Percentiles rank a stretch among this genome's conserved stretches.
Evolutionary conservation across 2,113 vertebrate genomes (phyloP).

Genomic region (Struthio camelus): DNA sequence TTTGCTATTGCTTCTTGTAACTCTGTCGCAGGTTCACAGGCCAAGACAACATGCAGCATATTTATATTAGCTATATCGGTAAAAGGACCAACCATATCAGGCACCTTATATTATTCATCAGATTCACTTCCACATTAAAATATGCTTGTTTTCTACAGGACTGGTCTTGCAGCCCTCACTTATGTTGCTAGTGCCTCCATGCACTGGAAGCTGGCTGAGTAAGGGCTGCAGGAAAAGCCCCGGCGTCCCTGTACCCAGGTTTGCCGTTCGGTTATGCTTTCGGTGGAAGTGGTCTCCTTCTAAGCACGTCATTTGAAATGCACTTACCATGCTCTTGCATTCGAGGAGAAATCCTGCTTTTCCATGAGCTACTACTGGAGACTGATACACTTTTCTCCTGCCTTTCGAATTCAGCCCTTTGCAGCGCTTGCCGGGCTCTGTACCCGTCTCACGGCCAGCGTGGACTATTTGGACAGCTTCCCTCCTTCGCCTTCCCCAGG

Average conservation of each 20-base stretch:
- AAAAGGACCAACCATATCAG: constrained; percentile 41
- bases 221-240: neutral
- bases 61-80: neutral
- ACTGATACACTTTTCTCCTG: neutral
- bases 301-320: neutral
- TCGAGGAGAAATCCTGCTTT: neutral
- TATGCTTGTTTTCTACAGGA: constrained; percentile 13
- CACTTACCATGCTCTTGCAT: neutral
- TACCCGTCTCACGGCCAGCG: neutral
- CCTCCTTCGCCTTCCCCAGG: neutral
- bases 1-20: constrained; percentile 65
- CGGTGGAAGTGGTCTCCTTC: neutral
- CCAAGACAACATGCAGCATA: constrained; percentile 29
- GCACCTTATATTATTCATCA: constrained; percentile 16
- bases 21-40: constrained; percentile 51
- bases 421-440: neutral
- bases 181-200: neutral
- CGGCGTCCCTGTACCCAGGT: neutral
- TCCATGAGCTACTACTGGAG: neutral
- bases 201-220: neutral
- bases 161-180: constrained; percentile 21
- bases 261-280: neutral
- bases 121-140: constrained; percentile 32
- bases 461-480: neutral
- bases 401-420: neutral